Percentiles rank a stretch among this genome's conserved stretches.
Evolutionary conservation across 2,113 vertebrate species (phyloP).

Genomic region (Rhea pennata): DNA sequence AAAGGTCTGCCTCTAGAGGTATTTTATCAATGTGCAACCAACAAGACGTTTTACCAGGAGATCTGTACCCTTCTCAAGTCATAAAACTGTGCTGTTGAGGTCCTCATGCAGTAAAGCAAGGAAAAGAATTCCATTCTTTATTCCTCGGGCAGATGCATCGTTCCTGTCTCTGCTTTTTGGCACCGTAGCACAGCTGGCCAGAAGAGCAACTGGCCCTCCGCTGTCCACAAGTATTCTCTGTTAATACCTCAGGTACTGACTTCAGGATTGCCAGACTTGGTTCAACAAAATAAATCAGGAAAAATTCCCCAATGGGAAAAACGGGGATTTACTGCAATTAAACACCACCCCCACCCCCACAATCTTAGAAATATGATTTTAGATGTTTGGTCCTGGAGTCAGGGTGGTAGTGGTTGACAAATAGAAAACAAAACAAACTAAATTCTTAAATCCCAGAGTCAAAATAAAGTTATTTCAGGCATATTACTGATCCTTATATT

Average conservation of each 20-base stretch:
- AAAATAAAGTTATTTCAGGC: background rate
- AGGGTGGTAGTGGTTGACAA: accelerated
- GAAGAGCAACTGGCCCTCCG: background rate
- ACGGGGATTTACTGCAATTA: background rate
- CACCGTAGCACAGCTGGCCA: background rate
- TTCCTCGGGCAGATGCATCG: background rate
- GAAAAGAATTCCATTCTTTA: background rate
- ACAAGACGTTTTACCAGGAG: background rate
- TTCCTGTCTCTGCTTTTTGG: background rate
- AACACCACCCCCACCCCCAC: too few relatives aligned
- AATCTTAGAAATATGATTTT: background rate
- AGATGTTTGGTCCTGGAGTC: background rate
- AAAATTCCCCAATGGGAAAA: background rate
- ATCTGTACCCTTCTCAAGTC: background rate
- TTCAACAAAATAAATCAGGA: background rate
- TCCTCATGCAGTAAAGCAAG: background rate
- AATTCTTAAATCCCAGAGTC: background rate
- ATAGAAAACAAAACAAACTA: background rate
- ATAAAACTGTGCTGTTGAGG: background rate
- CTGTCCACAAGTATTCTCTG: background rate
- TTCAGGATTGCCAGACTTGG: background rate
- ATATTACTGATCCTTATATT: background rate
- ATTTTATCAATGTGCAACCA: background rate
- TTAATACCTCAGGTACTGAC: background rate
- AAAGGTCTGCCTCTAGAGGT: background rate